Conservation (phyloP, 2,797 vertebrate species). For the Aplochiton taeniatus region DNA sequence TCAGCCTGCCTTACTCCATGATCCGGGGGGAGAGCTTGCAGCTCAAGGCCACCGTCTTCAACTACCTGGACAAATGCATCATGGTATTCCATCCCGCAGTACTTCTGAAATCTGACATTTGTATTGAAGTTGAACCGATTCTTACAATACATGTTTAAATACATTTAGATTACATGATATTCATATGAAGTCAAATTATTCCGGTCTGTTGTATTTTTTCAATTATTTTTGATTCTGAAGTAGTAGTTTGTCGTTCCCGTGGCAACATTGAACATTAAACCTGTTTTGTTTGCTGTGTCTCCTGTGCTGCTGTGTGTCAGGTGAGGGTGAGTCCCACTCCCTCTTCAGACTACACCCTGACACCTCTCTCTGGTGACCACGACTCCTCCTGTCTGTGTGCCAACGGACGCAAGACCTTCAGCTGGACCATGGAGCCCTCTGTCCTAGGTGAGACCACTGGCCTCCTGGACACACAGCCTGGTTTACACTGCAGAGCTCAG, state of each 20-base stretch:
- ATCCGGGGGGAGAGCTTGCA: conserved; percentile 67
- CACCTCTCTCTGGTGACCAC: conserved; percentile 30
- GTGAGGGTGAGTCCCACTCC: conserved; percentile 52
- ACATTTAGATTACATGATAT: too few relatives aligned
- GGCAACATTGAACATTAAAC: too few relatives aligned
- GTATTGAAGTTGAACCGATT: too few relatives aligned
- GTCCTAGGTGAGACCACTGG: conserved; percentile 57
- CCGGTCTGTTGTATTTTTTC: too few relatives aligned
- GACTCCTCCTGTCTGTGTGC: conserved; percentile 69
- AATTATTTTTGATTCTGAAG: too few relatives aligned
- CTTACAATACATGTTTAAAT: too few relatives aligned
- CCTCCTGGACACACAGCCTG: not conserved
- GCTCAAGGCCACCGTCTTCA: conserved; percentile 71
- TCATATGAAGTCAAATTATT: too few relatives aligned
- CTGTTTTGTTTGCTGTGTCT: not conserved
- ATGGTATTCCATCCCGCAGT: conserved; percentile 59
- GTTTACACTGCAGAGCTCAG: too few relatives aligned
- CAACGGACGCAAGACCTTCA: conserved; percentile 60
- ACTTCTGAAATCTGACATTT: too few relatives aligned
- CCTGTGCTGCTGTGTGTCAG: conserved; percentile 40
- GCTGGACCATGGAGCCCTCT: conserved; percentile 61
- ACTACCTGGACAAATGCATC: conserved; percentile 73
- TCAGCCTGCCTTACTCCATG: conserved; percentile 72
- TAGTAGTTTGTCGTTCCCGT: too few relatives aligned
- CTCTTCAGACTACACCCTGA: conserved; percentile 59